A percentile compares a stretch with the other conserved stretches of the same genome.
phyloP scores from a whole-genome alignment of 2,888 invertebrate species.

The Cylindroiulus punctatus region DNA sequence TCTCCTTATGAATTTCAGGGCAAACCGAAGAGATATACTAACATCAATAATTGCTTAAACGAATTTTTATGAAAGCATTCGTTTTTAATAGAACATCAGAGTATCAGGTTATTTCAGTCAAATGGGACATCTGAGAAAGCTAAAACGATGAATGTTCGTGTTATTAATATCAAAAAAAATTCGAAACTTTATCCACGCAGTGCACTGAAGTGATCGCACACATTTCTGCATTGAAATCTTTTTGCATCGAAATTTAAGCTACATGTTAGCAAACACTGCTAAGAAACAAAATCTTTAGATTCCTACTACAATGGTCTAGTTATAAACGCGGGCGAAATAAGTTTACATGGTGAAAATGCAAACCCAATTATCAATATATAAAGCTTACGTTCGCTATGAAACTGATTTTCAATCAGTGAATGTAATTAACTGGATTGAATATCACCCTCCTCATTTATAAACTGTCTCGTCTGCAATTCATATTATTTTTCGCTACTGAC shows the following conservation, averaged over 20 bases:
- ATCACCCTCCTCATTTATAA: neutral
- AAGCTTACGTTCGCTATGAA: neutral
- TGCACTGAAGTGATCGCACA: neutral
- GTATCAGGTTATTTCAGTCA: too few species aligned
- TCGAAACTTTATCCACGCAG: too few species aligned
- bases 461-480: neutral
- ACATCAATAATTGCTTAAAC: too few species aligned
- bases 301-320: neutral
- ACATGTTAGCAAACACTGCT: neutral
- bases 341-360: neutral
- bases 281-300: neutral
- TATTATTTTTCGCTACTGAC: neutral
- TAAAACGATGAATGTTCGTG: too few species aligned
- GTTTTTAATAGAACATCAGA: too few species aligned
- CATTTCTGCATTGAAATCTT: neutral
- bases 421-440: slow-evolving; percentile 39
- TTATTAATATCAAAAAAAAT: too few species aligned
- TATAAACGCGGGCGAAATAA: neutral
- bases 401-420: neutral
- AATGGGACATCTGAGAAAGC: too few species aligned
- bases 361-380: slow-evolving; percentile 5
- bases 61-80: too few species aligned
- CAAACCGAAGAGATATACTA: too few species aligned
- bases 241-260: neutral
- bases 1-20: too few species aligned